Conservation (phyloP, 2,797 vertebrate genomes). For the Epinephelus awoara region DNA sequence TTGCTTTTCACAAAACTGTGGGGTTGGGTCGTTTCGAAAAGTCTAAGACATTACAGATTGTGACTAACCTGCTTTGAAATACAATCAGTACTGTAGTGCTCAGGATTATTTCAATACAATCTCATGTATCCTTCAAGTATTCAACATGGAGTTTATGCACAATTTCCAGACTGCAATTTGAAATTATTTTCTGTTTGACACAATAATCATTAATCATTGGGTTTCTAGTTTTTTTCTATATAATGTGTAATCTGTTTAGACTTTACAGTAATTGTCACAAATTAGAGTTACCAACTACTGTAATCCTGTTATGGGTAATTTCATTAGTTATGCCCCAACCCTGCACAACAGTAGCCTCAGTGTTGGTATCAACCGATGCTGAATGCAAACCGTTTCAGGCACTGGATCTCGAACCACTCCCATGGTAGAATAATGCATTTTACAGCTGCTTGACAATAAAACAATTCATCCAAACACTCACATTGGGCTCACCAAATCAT, state of each 20-base stretch:
- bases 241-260: conserved; percentile 17
- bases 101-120: conserved; percentile 31
- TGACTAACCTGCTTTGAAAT: conserved; percentile 24
- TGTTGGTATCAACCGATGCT: conserved; percentile 16
- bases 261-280: neutral
- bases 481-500: conserved; percentile 4
- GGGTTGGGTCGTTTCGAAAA: conserved; percentile 29
- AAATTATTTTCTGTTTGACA: conserved; percentile 5
- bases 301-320: conserved; percentile 1
- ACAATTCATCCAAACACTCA: conserved; percentile 22
- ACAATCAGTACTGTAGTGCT: neutral
- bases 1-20: conserved; percentile 30
- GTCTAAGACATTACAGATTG: neutral
- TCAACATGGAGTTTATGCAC: neutral
- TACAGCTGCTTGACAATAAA: conserved; percentile 54
- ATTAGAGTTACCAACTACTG: conserved; percentile 2
- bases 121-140: conserved; percentile 27
- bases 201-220: neutral
- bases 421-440: conserved; percentile 29
- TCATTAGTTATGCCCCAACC: neutral
- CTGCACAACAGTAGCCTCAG: conserved; percentile 21
- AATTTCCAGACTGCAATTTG: conserved; percentile 16
- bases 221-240: conserved; percentile 24
- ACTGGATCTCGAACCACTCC: conserved; percentile 25
- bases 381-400: conserved; percentile 3